Evolutionary conservation across 37 sponge, comb jelly and placozoan genomes (phyloP).

Genomic region (Cliona cf. orientalis): DNA sequence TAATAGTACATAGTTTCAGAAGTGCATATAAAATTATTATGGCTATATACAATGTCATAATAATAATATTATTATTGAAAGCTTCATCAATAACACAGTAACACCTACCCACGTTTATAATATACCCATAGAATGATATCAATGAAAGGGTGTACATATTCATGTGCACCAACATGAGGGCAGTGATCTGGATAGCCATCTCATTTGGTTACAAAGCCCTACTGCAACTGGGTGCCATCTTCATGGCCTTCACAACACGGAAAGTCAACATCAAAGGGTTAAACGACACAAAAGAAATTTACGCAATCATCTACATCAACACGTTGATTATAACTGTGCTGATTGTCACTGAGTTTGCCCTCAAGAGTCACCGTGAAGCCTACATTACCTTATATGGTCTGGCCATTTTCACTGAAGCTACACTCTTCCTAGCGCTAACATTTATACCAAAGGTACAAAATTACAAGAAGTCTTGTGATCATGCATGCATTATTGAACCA

Average conservation of each 20-base stretch:
- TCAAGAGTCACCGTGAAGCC: background rate
- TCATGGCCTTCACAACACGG: conserved; percentile 35
- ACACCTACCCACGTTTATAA: background rate
- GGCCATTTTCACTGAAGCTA: conserved; percentile 14
- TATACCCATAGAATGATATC: background rate
- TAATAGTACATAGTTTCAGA: background rate
- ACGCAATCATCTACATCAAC: conserved; percentile 41
- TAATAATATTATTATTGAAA: too few relatives aligned
- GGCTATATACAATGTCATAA: background rate
- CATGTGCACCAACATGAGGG: background rate
- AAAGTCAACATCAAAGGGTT: conserved; percentile 33
- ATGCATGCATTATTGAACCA: too few relatives aligned
- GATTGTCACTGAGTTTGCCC: conserved; percentile 1
- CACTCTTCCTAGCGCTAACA: conserved; percentile 13
- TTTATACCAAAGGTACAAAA: conserved; percentile 51
- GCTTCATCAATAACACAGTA: too few relatives aligned
- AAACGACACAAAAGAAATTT: conserved; percentile 26
- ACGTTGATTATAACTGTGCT: conserved; percentile 10
- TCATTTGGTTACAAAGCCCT: conserved; percentile 36
- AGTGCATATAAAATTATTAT: background rate
- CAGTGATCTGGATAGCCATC: conserved; percentile 11
- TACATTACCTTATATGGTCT: background rate
- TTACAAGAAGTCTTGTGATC: too few relatives aligned
- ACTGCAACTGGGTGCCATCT: conserved; percentile 24
- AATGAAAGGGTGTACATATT: background rate